Evolutionary conservation across 2,888 invertebrate genomes (phyloP), one percentile per base, ranked within the genome.

Genomic region (Megaustenia siamemsis): DNA sequence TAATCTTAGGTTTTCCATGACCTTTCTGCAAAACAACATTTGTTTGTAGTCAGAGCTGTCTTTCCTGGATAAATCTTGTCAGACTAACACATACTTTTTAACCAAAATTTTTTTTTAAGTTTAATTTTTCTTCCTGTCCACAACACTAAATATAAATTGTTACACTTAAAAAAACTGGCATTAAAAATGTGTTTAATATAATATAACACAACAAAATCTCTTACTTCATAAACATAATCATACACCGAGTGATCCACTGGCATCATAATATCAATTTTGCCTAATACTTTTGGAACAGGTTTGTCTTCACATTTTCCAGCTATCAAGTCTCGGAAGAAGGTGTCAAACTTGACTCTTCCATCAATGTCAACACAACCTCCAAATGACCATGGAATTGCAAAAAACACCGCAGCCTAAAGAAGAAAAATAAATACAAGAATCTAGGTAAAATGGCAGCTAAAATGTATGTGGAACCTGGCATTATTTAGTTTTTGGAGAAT

Each of bases 381-480:
- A 38, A 98, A 94, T 0, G 97, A 97, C 98, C 98, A 98, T 4
- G 96, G 95, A 75, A 97, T 94, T 0, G 96, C 95, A 91, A 96
- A 96, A 90, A 97, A 95, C 88, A 97, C 95, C 0, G 97, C 95
- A 1, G 97, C 97, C 93, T 97, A 96, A 71, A 18, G 81, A 75
- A 24, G 79, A n/a, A 83, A 10, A 53, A 10, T 12, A 18, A 8
- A 68, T 32, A 45, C 21, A 24, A 18, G n/a, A 69, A 40, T 32
- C 4, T 69, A 10, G 56, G 24, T 21, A n/a, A 56, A 24, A 24
- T 56, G 24, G 18, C 10, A 18, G 56, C 21, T 3, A 38, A 68
- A 10, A 68, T 35, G 21, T 68, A 68, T 24, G 38, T 35, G 3
- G 15, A 18, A 6, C 18, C 21, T 45, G 45, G 45, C 12, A 45